Evolutionary conservation across 2,888 invertebrate species (phyloP), one percentile per base, ranked within the genome.

Genomic region (Thecophora atra): DNA sequence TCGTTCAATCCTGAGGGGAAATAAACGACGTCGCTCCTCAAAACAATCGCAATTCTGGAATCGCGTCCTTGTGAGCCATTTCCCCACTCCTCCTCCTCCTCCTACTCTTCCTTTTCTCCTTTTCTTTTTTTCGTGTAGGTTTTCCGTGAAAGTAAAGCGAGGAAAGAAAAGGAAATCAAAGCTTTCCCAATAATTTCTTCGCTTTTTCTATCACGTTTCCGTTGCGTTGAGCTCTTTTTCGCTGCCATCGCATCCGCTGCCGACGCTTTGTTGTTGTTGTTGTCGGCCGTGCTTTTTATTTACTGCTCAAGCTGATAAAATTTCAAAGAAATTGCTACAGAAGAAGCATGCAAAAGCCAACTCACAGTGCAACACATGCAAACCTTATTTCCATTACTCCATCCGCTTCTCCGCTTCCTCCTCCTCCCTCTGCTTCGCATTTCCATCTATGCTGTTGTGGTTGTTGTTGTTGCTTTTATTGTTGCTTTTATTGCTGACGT

Each of bases 261-360:
- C 47, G 1, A 47, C n/a, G 17, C 47, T 17, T n/a, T 4, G 4
- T n/a, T 51, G 51, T 51, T 8, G 2, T 51, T 51, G 1, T n/a
- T 51, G 15, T 51, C 6, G 51, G 15, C 17, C 5, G 51, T n/a
- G 21, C 21, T 54, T 54, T 54, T 21, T 54, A 24, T 54, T 66
- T 21, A 15, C 17, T 37, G 44, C 47, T n/a, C 37, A 37, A 37
- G 19, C 62, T 28, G 60, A 62, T 62, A 69, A 69, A 47, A 69
- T 62, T 69, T 62, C 60, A 30, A 44, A 69, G 8, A 60, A 68
- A 37, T 58, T 68, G 68, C 68, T 44, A 58, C 42, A 58, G 56
- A 58, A 42, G 58, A 47, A 47, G 47, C 47, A 47, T 11, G 47
- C 15, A 5, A 47, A 4, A 47, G 2, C 37, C 15, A 47, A 47